Evolutionary conservation across 2,797 vertebrate species (phyloP), one percentile per base, ranked within the genome.

Genomic region (Propithecus deckenii): DNA sequence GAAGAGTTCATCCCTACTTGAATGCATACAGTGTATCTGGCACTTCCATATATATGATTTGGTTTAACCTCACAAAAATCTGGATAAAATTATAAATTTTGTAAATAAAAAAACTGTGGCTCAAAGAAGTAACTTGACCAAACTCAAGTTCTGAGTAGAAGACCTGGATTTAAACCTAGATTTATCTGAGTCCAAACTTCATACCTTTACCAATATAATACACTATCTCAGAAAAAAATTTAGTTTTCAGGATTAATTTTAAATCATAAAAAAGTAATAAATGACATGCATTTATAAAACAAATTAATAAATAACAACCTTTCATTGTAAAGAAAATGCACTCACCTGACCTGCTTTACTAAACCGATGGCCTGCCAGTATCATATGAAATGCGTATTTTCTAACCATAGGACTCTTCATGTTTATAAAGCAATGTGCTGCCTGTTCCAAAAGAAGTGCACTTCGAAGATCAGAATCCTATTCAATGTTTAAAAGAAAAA

Each of bases 351-450:
- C 99, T 80, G 99, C 99, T 99, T 99, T 99, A 98, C 99, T 99
- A 98, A 99, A 99, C 35, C 99, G 99, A 98, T 99, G 99, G 72
- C 99, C 99, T 88, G 99, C 99, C 97, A 99, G 25, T 98, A 99
- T 99, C 99, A 99, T 99, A 89, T 99, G 99, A 98, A 99, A 99
- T 1, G 99, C 99, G 71, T 99, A 99, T 98, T 99, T 99, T 92
- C 99, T 99, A 98, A 99, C 99, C 99, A 99, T 99, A 12, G 99
- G 99, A 95, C 98, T 99, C 52, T 99, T 99, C 99, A 99, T 99
- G 88, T 99, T 99, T 98, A 99, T 99, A 94, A 99, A 99, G 97
- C 99, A 99, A 96, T 99, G 99, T 57, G 99, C 99, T 0, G 99
- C 99, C 98, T 99, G 99, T 97, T 99, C 99, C 99, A 99, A 97